Conservation (phyloP, 2,113 vertebrate species). For the Vulpes lagopus region DNA sequence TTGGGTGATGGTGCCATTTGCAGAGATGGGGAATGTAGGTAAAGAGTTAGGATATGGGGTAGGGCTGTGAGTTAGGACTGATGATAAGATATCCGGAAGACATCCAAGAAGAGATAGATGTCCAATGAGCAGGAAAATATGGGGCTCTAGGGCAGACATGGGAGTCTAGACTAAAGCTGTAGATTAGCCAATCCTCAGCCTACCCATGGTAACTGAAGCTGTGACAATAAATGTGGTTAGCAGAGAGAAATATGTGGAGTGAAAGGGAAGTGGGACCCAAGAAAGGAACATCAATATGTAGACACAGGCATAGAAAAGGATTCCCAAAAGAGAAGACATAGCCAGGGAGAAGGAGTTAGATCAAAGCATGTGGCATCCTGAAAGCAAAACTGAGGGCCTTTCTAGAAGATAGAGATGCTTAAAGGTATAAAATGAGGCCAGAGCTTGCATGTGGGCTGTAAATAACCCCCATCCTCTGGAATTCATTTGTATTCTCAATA, state of each 20-base stretch:
- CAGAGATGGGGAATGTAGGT: neutral
- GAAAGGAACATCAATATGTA: neutral
- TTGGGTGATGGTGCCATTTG: neutral
- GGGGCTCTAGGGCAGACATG: neutral
- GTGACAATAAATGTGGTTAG: neutral
- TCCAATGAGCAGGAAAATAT: neutral
- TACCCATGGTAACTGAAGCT: neutral
- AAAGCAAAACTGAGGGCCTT: neutral
- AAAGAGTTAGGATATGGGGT: neutral
- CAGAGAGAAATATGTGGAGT: neutral
- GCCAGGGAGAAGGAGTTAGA: neutral
- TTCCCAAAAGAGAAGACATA: neutral
- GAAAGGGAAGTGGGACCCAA: neutral
- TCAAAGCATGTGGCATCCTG: neutral
- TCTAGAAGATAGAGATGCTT: neutral
- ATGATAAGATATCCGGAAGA: neutral
- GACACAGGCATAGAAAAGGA: neutral
- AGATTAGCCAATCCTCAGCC: no score
- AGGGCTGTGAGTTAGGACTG: neutral
- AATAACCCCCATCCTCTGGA: neutral
- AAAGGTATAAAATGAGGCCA: neutral
- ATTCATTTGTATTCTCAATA: neutral
- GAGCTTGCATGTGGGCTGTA: neutral
- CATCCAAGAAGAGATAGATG: neutral
- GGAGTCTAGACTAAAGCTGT: neutral